Evolutionary conservation across 1,140 invertebrate genomes (phyloP).

Genomic region (Drosophila murphyi): DNA sequence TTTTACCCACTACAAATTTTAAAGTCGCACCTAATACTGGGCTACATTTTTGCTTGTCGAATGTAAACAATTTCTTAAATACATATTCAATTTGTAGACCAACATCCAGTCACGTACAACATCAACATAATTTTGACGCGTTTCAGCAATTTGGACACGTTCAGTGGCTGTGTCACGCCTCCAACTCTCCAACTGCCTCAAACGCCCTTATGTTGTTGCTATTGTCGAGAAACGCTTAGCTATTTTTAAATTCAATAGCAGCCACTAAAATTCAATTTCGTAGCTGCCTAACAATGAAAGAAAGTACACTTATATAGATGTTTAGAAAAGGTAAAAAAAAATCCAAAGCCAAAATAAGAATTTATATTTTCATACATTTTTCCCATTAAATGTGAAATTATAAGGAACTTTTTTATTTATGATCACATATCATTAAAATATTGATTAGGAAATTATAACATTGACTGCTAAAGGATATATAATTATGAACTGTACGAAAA

Average conservation of each 20-base stretch:
- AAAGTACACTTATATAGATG: slow-evolving; percentile 3
- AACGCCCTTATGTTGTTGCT: slow-evolving; percentile 12
- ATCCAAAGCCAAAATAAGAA: background rate
- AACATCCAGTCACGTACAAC: slow-evolving; percentile 59
- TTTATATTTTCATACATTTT: background rate
- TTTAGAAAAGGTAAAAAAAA: background rate
- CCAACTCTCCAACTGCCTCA: slow-evolving; percentile 13
- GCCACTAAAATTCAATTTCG: slow-evolving; percentile 75
- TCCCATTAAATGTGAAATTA: no score
- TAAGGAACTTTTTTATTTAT: no score
- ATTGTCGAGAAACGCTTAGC: slow-evolving; percentile 1
- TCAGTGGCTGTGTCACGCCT: slow-evolving; percentile 56
- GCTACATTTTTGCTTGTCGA: slow-evolving; percentile 7
- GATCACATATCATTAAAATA: no score
- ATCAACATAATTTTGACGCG: slow-evolving; percentile 70
- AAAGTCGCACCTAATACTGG: slow-evolving; percentile 5
- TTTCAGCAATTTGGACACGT: slow-evolving; percentile 76
- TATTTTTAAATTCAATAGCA: slow-evolving; percentile 67
- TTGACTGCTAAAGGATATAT: background rate
- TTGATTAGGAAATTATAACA: background rate
- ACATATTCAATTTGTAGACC: slow-evolving; percentile 69
- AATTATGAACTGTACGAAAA: background rate
- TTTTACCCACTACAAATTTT: background rate
- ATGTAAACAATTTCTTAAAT: slow-evolving; percentile 50
- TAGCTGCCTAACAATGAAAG: background rate